A percentile compares a stretch with the other conserved stretches of the same genome.
Evolutionary conservation across 2,797 vertebrate genomes (phyloP).

Genomic region (Xenopus petersii): DNA sequence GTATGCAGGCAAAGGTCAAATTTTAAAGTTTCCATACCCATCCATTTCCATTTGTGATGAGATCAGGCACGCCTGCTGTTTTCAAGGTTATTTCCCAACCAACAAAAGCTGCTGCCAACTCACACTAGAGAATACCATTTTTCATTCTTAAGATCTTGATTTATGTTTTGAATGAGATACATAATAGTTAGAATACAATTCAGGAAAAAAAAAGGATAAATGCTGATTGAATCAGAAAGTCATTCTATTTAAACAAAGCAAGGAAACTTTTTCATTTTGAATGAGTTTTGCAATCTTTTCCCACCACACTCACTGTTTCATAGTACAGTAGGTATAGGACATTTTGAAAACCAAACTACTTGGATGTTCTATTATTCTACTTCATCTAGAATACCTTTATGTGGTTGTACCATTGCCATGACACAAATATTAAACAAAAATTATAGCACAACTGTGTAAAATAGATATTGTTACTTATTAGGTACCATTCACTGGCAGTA

Average conservation of each 20-base stretch:
- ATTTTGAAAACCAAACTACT: too few species aligned
- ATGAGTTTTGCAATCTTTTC: conserved; percentile 16
- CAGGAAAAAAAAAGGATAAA: conserved; percentile 34
- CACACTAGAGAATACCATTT: conserved; percentile 31
- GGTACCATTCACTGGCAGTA: too few species aligned
- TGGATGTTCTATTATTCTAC: too few species aligned
- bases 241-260: conserved; percentile 34
- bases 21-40: too few species aligned
- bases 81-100: conserved; percentile 40
- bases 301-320: too few species aligned
- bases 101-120: conserved; percentile 28
- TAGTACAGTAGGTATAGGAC: too few species aligned
- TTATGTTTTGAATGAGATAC: conserved; percentile 39
- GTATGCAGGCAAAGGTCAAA: too few species aligned
- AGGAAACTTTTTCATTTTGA: conserved; percentile 21
- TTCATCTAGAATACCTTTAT: too few species aligned
- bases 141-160: conserved; percentile 45
- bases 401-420: too few species aligned
- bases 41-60: background rate
- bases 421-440: too few species aligned
- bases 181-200: conserved; percentile 44
- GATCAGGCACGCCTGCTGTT: background rate
- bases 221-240: conserved; percentile 43
- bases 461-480: too few species aligned
- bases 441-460: too few species aligned